These are phyloP conservation scores for Himantopus leucocephalus DNA, from an alignment of 2,113 vertebrate genomes.

Conservation along the genomic window DNA sequence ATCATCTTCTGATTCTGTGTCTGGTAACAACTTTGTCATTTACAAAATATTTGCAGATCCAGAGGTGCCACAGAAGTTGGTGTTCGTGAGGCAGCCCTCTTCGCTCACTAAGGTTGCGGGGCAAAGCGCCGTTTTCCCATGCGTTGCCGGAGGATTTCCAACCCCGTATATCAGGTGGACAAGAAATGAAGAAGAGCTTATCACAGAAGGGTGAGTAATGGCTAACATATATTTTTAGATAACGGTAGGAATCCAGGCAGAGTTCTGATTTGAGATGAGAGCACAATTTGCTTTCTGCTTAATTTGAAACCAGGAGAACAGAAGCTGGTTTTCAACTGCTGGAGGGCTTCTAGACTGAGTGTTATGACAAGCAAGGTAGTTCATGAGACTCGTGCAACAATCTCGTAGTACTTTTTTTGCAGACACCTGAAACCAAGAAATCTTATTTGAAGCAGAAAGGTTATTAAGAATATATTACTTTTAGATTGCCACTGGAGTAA, in stretches of 20 bases:
- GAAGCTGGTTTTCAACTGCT: not conserved
- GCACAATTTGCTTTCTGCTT: not conserved
- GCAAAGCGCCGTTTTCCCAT: conserved; percentile 81
- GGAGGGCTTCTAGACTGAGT: not conserved
- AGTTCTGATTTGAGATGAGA: rapidly evolving
- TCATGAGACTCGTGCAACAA: not conserved
- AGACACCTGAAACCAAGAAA: not conserved
- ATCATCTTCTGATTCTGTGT: rapidly evolving
- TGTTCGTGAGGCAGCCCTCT: conserved; percentile 80
- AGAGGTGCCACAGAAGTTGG: conserved; percentile 69
- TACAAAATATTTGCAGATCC: conserved; percentile 73
- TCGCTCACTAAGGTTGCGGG: conserved; percentile 76
- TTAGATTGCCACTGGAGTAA: not conserved
- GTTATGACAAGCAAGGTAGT: not conserved
- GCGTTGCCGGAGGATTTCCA: conserved; percentile 80
- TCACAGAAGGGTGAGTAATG: conserved; percentile 80
- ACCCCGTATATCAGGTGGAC: conserved; percentile 80
- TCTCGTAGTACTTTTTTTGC: not conserved
- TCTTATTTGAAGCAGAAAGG: not conserved
- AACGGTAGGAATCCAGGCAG: rapidly evolving
- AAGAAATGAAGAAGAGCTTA: conserved; percentile 75
- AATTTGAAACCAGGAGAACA: not conserved
- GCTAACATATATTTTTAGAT: rapidly evolving
- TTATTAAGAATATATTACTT: not conserved
- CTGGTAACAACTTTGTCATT: not conserved